phyloP scores from a whole-genome alignment of 1,140 invertebrate species.

The Lanistes nyassanus region DNA sequence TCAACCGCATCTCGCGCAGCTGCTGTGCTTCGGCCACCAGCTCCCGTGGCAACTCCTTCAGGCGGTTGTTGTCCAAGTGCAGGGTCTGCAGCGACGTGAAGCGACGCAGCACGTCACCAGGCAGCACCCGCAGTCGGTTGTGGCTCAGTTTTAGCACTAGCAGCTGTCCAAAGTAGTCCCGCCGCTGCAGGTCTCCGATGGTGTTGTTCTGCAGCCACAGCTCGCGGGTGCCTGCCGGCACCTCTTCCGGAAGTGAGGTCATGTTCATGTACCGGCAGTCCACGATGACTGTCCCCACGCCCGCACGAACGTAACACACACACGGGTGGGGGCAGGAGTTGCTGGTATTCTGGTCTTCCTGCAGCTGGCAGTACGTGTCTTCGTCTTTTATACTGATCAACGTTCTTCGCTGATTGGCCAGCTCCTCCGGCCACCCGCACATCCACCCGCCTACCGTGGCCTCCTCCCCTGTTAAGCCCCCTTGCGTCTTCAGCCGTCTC shows the following conservation, averaged over 20 bases:
- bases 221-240: slow-evolving; percentile 38
- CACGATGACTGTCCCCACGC: slow-evolving; percentile 38
- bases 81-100: slow-evolving; percentile 30
- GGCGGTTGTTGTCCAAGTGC: slow-evolving; percentile 39
- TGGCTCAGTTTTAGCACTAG: slow-evolving; percentile 5
- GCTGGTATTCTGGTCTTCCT: neutral
- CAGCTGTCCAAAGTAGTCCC: slow-evolving; percentile 13
- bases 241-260: slow-evolving; percentile 23
- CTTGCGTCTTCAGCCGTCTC: slow-evolving; percentile 1
- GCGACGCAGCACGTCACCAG: slow-evolving; percentile 13
- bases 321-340: slow-evolving; percentile 38
- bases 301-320: slow-evolving; percentile 38
- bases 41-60: slow-evolving; percentile 33
- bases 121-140: slow-evolving; percentile 26
- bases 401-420: slow-evolving; percentile 16
- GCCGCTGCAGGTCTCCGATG: slow-evolving; percentile 31
- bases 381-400: slow-evolving; percentile 33
- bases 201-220: slow-evolving; percentile 50
- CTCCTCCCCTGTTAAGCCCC: slow-evolving; percentile 34
- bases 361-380: slow-evolving; percentile 42
- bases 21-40: slow-evolving; percentile 21
- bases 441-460: slow-evolving; percentile 45
- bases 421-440: slow-evolving; percentile 40
- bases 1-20: slow-evolving; percentile 25
- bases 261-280: slow-evolving; percentile 39